phyloP scores from a whole-genome alignment of 2,888 invertebrate genomes.

The Cerastoderma edule region DNA sequence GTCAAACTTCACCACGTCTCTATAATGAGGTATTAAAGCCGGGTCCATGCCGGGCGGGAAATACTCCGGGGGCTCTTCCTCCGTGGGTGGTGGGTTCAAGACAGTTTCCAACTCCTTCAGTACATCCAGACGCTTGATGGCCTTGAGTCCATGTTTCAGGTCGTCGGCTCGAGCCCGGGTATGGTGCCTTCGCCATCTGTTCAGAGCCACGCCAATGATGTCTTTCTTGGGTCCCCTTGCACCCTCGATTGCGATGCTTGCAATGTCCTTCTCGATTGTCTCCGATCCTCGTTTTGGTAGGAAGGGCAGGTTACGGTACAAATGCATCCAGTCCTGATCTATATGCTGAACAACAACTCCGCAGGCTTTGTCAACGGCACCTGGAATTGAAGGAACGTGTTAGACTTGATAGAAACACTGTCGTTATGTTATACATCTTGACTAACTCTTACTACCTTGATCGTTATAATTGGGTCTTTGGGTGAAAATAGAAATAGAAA shows the following conservation, averaged over 20 bases:
- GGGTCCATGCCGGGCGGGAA: constrained; percentile 70
- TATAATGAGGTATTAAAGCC: constrained; percentile 74
- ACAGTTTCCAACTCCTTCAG: constrained; percentile 64
- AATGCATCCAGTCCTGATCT: constrained; percentile 75
- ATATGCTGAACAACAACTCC: constrained; percentile 66
- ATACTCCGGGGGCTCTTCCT: constrained; percentile 66
- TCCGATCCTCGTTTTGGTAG: constrained; percentile 74
- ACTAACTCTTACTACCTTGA: too few relatives aligned
- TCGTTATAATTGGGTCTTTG: too few relatives aligned
- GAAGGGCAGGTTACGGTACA: constrained; percentile 79
- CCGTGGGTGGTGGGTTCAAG: constrained; percentile 68
- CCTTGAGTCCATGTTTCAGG: constrained; percentile 66
- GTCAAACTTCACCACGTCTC: constrained; percentile 76
- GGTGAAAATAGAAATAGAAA: too few relatives aligned
- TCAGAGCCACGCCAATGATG: constrained; percentile 65
- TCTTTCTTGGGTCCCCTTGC: constrained; percentile 64
- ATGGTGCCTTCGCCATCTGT: constrained; percentile 77
- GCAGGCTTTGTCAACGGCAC: constrained; percentile 74
- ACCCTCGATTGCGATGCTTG: constrained; percentile 64
- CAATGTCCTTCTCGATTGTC: constrained; percentile 77
- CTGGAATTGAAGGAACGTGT: constrained; percentile 60
- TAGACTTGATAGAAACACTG: too few relatives aligned
- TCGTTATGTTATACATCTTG: too few relatives aligned
- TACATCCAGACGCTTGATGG: constrained; percentile 68
- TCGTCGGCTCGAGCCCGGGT: constrained; percentile 78